Percentiles rank a stretch among this genome's conserved stretches.
Conservation (phyloP, 2,797 vertebrate species). For the Poeciliopsis presidionis region DNA sequence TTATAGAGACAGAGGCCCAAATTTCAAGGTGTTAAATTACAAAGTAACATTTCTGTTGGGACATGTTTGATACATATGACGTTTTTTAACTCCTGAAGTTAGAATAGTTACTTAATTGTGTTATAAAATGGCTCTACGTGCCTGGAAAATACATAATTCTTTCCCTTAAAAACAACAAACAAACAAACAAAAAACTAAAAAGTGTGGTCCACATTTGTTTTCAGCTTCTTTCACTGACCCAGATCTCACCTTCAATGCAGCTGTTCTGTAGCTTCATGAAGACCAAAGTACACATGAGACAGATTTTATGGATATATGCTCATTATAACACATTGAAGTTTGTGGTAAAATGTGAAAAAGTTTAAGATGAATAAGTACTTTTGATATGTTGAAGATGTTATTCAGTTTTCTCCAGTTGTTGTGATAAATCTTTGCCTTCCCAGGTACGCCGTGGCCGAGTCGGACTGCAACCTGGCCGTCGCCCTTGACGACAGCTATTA, state of each 20-base stretch:
- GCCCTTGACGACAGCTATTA: conserved; percentile 87
- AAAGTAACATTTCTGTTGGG: no score
- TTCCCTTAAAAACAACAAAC: no score
- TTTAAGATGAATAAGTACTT: not conserved
- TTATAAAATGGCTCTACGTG: no score
- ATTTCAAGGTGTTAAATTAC: no score
- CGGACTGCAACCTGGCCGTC: conserved; percentile 94
- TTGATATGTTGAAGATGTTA: not conserved
- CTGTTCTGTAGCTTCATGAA: not conserved
- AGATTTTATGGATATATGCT: not conserved
- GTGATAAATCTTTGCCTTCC: not conserved
- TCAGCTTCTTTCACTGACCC: not conserved
- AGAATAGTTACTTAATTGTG: no score
- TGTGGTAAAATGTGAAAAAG: not conserved
- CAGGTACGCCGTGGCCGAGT: conserved; percentile 94
- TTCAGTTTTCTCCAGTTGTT: not conserved
- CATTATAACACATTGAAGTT: not conserved
- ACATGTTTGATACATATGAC: no score
- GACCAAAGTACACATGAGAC: not conserved
- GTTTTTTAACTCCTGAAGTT: no score
- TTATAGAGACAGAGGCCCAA: no score
- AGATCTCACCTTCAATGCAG: not conserved
- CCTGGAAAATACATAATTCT: no score
- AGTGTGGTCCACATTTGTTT: not conserved
- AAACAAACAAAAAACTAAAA: not conserved